These are phyloP conservation scores for Pipistrellus pipistrellus DNA, from an alignment of 2,797 vertebrate species.

Conservation along the genomic window DNA sequence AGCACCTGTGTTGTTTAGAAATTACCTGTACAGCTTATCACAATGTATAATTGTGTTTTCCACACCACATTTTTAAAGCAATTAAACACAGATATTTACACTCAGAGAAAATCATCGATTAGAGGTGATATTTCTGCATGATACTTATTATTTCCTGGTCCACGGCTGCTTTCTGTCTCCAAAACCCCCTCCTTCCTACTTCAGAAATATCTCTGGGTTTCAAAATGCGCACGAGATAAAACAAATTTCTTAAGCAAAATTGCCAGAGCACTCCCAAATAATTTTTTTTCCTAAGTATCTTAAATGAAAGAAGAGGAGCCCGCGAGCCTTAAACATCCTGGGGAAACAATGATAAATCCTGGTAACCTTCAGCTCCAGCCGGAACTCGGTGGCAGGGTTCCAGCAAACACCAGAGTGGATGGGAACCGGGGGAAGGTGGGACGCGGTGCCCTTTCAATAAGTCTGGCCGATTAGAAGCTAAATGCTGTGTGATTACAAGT, in stretches of 20 bases:
- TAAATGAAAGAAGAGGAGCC: constrained; percentile 71
- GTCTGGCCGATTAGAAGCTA: constrained; percentile 60
- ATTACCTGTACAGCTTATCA: constrained; percentile 88
- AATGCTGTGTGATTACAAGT: constrained; percentile 77
- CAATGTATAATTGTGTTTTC: constrained; percentile 88
- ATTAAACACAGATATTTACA: constrained; percentile 90
- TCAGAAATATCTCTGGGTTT: constrained; percentile 74
- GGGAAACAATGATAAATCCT: constrained; percentile 80
- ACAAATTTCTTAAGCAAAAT: constrained; percentile 75
- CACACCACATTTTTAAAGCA: constrained; percentile 87
- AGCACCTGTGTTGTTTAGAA: constrained; percentile 87
- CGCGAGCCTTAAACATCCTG: constrained; percentile 67
- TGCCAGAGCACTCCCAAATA: constrained; percentile 62
- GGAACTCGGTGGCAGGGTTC: constrained; percentile 82
- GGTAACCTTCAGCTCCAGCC: constrained; percentile 82
- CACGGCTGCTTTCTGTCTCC: constrained; percentile 82
- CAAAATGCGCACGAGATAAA: constrained; percentile 46
- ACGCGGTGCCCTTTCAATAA: constrained; percentile 57
- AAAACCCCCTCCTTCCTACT: constrained; percentile 14
- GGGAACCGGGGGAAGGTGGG: constrained; percentile 74
- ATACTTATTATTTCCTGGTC: constrained; percentile 83
- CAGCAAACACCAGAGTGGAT: constrained; percentile 77
- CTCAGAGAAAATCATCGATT: constrained; percentile 86
- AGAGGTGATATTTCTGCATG: constrained; percentile 87
- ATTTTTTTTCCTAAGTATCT: constrained; percentile 64